phyloP scores from a whole-genome alignment of 2,888 invertebrate genomes.

The Stenichneumon culpator region DNA sequence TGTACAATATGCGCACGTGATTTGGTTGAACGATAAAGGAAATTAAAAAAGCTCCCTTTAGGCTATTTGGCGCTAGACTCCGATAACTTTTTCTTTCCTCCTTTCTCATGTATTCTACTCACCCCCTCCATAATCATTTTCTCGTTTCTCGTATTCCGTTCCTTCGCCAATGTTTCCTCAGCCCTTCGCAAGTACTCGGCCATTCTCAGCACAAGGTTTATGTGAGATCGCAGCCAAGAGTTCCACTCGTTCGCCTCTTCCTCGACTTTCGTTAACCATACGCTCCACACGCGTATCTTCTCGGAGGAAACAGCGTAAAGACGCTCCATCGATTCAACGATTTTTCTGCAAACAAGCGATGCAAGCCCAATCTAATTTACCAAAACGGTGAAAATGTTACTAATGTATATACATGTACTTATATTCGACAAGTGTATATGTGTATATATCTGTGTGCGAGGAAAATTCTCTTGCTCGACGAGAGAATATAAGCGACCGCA shows the following conservation, averaged over 20 bases:
- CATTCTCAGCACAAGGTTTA: constrained; percentile 74
- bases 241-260: constrained; percentile 78
- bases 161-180: constrained; percentile 35
- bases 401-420: background rate
- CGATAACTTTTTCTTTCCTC: constrained; percentile 29
- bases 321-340: constrained; percentile 71
- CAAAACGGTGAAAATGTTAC: constrained; percentile 7
- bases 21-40: constrained; percentile 43
- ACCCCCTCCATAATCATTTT: constrained; percentile 15
- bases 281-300: constrained; percentile 77
- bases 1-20: constrained; percentile 47
- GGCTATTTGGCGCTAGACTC: constrained; percentile 33
- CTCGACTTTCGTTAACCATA: constrained; percentile 78
- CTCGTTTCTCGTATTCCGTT: background rate
- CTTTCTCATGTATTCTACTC: constrained; percentile 34
- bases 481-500: constrained; percentile 54
- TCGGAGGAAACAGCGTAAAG: constrained; percentile 76
- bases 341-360: constrained; percentile 62
- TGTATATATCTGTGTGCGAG: constrained; percentile 1
- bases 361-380: background rate
- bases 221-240: constrained; percentile 76
- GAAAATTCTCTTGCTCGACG: constrained; percentile 44
- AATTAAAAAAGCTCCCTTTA: constrained; percentile 48
- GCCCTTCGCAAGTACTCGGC: constrained; percentile 68
- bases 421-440: background rate